Evolutionary conservation across 2,113 vertebrate genomes (phyloP), one percentile per base, ranked within the genome.

Genomic region (Heteronetta atricapilla): DNA sequence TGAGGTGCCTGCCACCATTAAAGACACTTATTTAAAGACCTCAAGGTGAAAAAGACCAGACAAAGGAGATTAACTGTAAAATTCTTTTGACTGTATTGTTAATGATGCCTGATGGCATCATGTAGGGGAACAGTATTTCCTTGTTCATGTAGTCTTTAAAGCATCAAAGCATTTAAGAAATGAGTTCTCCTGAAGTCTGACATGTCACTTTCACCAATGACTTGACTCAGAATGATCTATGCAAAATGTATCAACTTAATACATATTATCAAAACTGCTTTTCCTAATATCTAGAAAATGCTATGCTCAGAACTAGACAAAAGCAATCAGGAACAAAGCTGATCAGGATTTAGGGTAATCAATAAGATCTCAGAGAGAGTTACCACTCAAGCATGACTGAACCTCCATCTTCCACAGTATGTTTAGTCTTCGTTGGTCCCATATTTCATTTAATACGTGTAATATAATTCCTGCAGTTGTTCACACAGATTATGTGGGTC

Each of bases 371-470:
- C 33, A 29, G 16, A 20, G 40, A 53, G 3, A 7, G 2, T 36
- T 89, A 19, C 10, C 0, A 1, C 5, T 72, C 17, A 69, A 33
- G 4, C 3, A 40, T 23, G 25, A 4, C 12, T 70, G 33, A 82
- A 52, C 10, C 11, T 52, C 19, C 25, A 56, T 6, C 8, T 85
- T 3, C 5, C 4, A 22, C 0, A 0, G 0, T 28, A 8, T 33
- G 25, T 72, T 67, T 33, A 2, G 3, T 21, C 68, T 77, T 63
- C 58, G 26, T 8, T n/a, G 34, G 9, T 36, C 20, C 36, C 64
- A 1, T 1, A 1, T 64, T 81, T 84, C 5, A 69, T 73, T 78
- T 28, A 53, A 19, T 9, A 23, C 4, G 28, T 10, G 8, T 38
- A 63, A 25, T 5, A 1, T 70, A 40, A 33, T 50, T 83, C 14